A percentile compares a stretch with the other conserved stretches of the same genome.
Evolutionary conservation across 2,113 vertebrate species (phyloP).

Genomic region (Odontesthes bonariensis): DNA sequence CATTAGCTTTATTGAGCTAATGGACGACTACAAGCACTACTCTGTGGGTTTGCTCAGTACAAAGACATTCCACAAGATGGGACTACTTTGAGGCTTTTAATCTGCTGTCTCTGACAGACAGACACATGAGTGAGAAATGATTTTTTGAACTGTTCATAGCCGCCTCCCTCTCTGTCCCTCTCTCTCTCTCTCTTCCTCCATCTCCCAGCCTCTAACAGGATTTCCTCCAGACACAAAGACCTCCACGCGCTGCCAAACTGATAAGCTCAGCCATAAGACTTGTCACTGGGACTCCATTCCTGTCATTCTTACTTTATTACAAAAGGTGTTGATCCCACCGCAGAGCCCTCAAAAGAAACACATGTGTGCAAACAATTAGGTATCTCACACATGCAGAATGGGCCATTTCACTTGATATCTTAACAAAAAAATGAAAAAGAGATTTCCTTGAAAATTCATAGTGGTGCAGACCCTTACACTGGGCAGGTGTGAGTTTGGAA

Average conservation of each 20-base stretch:
- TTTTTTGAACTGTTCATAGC: constrained; percentile 44
- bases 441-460: background rate
- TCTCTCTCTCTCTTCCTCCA: background rate
- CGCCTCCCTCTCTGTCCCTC: background rate
- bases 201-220: constrained; percentile 69
- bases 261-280: constrained; percentile 65
- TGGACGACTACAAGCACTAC: background rate
- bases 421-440: background rate
- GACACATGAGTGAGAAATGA: constrained; percentile 20
- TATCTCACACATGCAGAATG: constrained; percentile 19
- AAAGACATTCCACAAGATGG: constrained; percentile 35
- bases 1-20: background rate
- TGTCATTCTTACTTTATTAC: constrained; percentile 73
- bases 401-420: background rate
- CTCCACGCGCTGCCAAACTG: constrained; percentile 61
- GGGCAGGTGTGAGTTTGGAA: background rate
- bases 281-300: constrained; percentile 69
- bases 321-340: constrained; percentile 72
- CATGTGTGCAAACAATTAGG: constrained; percentile 46
- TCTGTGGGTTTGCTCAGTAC: background rate
- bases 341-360: constrained; percentile 41
- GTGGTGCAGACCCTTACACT: background rate
- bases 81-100: constrained; percentile 2
- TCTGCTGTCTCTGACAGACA: constrained; percentile 20
- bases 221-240: constrained; percentile 84